Base-by-base conservation (phyloP, 2,113 vertebrate genomes). In the Sinosuthora webbiana region DNA sequence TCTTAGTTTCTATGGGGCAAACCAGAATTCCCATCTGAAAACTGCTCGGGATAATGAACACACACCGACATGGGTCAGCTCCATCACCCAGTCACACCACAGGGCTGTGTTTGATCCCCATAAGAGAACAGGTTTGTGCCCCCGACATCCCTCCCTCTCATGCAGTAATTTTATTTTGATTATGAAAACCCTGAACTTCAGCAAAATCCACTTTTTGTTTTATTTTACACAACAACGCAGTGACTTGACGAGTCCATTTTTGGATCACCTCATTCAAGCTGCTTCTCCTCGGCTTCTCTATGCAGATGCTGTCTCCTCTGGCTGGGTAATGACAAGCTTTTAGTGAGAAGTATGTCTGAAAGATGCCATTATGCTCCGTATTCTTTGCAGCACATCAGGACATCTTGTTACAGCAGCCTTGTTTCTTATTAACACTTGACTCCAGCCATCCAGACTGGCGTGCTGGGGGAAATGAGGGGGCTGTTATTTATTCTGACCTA, bases 241-340 rank as follows among this genome's bases (percentile, higher is more conserved):
- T 15, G 56, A 92, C 44, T 84, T 13, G 69, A 74, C 71, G 90
- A 22, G 53, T 94, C 77, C 73, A 42, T 67, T 92, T 92, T 96
- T 93, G 80, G 83, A 90, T 93, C 49, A 16, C 21, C 56, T 89
- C 83, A 76, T 92, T 93, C 92, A 93, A 87, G 57, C 86, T 89
- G 57, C 73, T 87, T 95, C 78, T 78, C 56, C 75, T 88, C 31
- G 11, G 87, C 69, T 89, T 55, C 92, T 67, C 76, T 82, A 71
- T 97, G 95, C 90, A 95, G 93, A 94, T 87, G 62, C 47, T 68
- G 83, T 86, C 95, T 93, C 62, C 87, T 88, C 93, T 86, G 91
- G 74, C 90, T 94, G 90, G 64, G 64, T 94, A 96, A 93, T 82
- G 90, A 93, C 88, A 91, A 85, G 87, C 82, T 94, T 95, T 95